These are phyloP conservation scores for Gymnoscopelus microlampas DNA, from an alignment of 2,797 vertebrate species.

Conservation along the genomic window DNA sequence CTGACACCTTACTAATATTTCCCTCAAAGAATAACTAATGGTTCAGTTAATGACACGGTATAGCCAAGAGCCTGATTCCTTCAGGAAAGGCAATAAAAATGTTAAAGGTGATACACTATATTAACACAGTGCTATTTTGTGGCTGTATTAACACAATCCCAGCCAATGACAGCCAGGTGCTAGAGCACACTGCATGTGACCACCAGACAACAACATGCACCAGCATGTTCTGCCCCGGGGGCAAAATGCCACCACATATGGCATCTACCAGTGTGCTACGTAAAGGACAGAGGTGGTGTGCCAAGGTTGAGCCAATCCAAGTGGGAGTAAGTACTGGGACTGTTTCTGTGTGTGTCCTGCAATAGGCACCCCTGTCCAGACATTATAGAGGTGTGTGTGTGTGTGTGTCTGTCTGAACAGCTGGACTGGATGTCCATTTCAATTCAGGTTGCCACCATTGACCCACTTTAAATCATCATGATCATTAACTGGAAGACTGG, in stretches of 20 bases:
- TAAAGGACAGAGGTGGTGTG: not conserved
- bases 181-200: slow-evolving; percentile 21
- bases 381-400: not conserved
- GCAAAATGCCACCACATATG: slow-evolving; percentile 41
- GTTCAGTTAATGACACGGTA: no score
- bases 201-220: slow-evolving; percentile 19
- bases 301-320: slow-evolving; percentile 15
- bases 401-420: not conserved
- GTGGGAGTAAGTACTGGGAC: slow-evolving; percentile 30
- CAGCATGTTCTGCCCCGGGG: slow-evolving; percentile 20
- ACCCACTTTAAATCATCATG: slow-evolving; percentile 48
- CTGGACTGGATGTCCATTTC: not conserved
- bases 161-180: not conserved
- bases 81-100: no score
- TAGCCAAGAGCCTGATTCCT: no score
- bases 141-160: no score
- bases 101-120: no score
- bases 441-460: slow-evolving; percentile 28
- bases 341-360: slow-evolving; percentile 21
- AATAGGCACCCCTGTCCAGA: not conserved
- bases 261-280: not conserved
- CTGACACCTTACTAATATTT: no score
- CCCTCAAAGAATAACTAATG: no score
- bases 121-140: no score
- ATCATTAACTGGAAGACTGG: slow-evolving; percentile 30